These are phyloP conservation scores for Agrenia bidenticulata DNA, from an alignment of 2,888 invertebrate species.

Conservation along the genomic window DNA sequence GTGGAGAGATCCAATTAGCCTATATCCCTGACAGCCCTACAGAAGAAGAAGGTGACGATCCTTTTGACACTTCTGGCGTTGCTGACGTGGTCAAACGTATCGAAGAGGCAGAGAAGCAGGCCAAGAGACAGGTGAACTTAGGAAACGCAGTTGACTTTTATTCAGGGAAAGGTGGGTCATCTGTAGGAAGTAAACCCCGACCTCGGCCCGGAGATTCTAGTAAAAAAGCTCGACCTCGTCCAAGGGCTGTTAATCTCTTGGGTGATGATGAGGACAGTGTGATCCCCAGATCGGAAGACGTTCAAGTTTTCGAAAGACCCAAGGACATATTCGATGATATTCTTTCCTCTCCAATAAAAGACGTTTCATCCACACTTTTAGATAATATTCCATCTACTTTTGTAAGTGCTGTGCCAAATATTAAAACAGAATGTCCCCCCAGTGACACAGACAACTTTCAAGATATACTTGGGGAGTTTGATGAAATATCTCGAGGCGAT, in stretches of 20 bases:
- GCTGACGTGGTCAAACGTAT: conserved; percentile 78
- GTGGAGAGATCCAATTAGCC: conserved; percentile 80
- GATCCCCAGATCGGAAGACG: conserved; percentile 37
- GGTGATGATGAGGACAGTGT: conserved; percentile 43
- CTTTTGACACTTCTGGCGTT: conserved; percentile 87
- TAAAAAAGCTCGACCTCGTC: conserved; percentile 47
- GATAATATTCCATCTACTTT: conserved; percentile 17
- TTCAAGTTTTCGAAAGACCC: conserved; percentile 3
- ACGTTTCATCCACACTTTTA: conserved; percentile 23
- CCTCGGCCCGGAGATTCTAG: conserved; percentile 57
- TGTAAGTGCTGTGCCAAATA: not conserved
- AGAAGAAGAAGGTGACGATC: conserved; percentile 64
- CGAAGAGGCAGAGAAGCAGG: conserved; percentile 68
- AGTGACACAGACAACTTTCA: conserved; percentile 24
- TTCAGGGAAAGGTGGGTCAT: conserved; percentile 77
- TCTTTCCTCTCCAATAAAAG: conserved; percentile 34
- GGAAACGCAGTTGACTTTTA: conserved; percentile 85
- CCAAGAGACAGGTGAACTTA: conserved; percentile 65
- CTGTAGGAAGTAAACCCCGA: conserved; percentile 58
- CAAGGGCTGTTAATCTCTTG: conserved; percentile 52
- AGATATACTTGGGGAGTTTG: conserved; percentile 51
- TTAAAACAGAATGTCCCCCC: not conserved
- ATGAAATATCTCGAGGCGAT: conserved; percentile 26
- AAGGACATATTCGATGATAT: conserved; percentile 40
- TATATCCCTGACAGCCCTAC: conserved; percentile 85